A percentile compares a stretch with the other conserved stretches of the same genome.
These are phyloP conservation scores for Heptranchias perlo DNA, from an alignment of 2,113 vertebrate species.

Conservation along the genomic window DNA sequence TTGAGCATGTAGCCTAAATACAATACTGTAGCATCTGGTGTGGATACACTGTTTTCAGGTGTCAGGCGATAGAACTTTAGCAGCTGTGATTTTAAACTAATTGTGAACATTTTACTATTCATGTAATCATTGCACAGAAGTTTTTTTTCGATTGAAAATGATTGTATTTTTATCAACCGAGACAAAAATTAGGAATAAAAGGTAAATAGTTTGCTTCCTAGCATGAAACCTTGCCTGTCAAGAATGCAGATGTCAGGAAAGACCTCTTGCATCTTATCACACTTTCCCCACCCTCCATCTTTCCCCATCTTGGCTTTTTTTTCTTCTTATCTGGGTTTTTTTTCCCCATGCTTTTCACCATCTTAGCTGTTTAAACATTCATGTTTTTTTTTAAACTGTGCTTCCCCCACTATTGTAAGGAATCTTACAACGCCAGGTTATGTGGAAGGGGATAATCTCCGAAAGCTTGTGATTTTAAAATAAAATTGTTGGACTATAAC, in stretches of 20 bases:
- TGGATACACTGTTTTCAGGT: neutral
- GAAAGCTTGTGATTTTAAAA: too few species aligned
- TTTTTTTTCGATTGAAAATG: neutral
- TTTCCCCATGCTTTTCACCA: neutral
- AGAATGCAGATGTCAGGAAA: neutral
- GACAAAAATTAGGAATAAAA: neutral
- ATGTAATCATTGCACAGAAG: neutral
- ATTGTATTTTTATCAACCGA: neutral
- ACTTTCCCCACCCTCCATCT: neutral
- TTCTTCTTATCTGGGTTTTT: neutral
- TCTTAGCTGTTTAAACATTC: neutral
- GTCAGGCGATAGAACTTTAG: neutral
- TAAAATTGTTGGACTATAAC: too few species aligned
- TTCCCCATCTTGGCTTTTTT: neutral
- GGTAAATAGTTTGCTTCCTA: neutral
- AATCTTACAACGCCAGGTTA: too few species aligned
- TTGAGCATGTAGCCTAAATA: neutral
- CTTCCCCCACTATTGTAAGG: too few species aligned
- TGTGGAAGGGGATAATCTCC: too few species aligned
- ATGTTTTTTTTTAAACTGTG: neutral
- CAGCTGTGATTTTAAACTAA: neutral
- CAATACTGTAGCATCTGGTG: neutral
- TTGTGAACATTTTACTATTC: neutral
- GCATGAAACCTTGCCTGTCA: neutral
- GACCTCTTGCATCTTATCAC: neutral